Conservation (phyloP, 1,140 invertebrate genomes). For the Cecropterus lyciades region DNA sequence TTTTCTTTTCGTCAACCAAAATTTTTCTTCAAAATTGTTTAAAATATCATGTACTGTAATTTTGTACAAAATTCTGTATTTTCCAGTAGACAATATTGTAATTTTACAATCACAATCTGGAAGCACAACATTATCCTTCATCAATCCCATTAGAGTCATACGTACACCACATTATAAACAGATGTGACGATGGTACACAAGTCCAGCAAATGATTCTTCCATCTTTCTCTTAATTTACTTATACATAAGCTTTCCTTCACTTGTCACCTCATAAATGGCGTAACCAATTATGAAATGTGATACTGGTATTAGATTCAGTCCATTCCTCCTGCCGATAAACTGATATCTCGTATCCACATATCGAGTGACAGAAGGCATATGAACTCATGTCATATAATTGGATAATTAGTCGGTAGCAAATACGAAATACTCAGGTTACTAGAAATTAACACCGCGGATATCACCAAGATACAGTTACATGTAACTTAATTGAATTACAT, state of each 20-base stretch:
- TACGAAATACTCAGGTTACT: conserved; percentile 14
- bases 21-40: too few relatives aligned
- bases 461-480: neutral
- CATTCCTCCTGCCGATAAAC: conserved; percentile 9
- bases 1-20: too few relatives aligned
- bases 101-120: too few relatives aligned
- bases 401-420: conserved; percentile 27
- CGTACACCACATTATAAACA: too few relatives aligned
- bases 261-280: neutral
- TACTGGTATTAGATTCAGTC: neutral
- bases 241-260: neutral
- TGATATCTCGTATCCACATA: conserved; percentile 24
- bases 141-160: too few relatives aligned
- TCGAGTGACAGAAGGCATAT: conserved; percentile 13
- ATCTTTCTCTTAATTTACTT: too few relatives aligned
- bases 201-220: too few relatives aligned
- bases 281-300: conserved; percentile 4
- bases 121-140: too few relatives aligned
- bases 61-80: too few relatives aligned
- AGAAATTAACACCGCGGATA: conserved; percentile 10
- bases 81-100: too few relatives aligned
- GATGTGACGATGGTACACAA: too few relatives aligned
- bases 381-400: conserved; percentile 15
- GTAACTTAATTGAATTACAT: neutral
- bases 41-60: too few relatives aligned